Evolutionary conservation across 2,888 invertebrate species (phyloP).

Genomic region (Melieria omissa): DNA sequence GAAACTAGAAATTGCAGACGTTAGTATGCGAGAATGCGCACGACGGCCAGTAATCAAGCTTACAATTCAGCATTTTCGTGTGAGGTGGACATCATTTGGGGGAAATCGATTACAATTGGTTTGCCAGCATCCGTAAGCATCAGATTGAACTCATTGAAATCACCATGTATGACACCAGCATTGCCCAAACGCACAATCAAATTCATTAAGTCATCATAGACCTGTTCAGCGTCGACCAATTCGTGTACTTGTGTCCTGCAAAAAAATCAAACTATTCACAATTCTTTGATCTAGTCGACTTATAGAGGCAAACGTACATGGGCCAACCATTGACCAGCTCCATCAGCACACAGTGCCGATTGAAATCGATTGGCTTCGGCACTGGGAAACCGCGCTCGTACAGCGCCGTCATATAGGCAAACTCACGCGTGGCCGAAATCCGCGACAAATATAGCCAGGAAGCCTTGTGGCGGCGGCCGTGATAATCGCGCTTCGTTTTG

Average conservation of each 20-base stretch:
- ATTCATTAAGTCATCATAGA: conserved; percentile 95
- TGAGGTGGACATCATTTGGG: conserved; percentile 97
- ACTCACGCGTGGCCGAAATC: conserved; percentile 97
- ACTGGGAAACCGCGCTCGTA: conserved; percentile 92
- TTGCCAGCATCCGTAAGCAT: conserved; percentile 85
- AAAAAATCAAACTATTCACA: background rate
- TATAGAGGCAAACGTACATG: conserved; percentile 70
- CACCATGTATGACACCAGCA: conserved; percentile 97
- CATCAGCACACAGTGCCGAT: conserved; percentile 97
- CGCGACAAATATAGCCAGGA: conserved; percentile 98
- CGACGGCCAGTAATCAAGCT: conserved; percentile 48
- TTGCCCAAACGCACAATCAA: conserved; percentile 90
- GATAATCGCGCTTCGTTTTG: conserved; percentile 96
- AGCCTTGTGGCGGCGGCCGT: conserved; percentile 86
- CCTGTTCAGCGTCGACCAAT: conserved; percentile 75
- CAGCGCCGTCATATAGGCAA: conserved; percentile 96
- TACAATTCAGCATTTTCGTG: conserved; percentile 91
- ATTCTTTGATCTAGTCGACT: background rate
- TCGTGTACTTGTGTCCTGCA: conserved; percentile 74
- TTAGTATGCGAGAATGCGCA: background rate
- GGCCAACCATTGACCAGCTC: conserved; percentile 86
- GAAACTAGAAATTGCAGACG: conserved; percentile 70
- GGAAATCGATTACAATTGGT: conserved; percentile 95
- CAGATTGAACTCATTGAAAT: conserved; percentile 99
- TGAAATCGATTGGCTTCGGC: conserved; percentile 93